Percentiles rank a stretch among this genome's conserved stretches.
Evolutionary conservation across 2,797 vertebrate genomes (phyloP).

Genomic region (Otolemur crassicaudatus): DNA sequence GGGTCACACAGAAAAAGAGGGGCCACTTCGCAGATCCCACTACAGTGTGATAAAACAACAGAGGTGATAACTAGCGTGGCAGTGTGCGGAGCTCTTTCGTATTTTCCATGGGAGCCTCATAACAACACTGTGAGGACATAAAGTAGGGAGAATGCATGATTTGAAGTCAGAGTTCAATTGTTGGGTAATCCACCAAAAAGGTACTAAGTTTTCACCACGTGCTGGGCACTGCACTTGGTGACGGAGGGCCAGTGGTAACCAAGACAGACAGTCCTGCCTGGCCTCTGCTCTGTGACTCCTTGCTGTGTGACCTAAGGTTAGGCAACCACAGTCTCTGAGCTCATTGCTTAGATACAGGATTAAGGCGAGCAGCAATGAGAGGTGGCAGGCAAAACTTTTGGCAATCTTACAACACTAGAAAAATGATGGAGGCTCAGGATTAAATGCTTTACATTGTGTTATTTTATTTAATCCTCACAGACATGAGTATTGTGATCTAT

Average conservation of each 20-base stretch:
- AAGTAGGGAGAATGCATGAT: neutral
- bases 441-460: neutral
- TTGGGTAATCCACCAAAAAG: neutral
- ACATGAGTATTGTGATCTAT: neutral
- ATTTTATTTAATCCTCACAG: neutral
- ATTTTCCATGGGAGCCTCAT: neutral
- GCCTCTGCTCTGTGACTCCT: neutral
- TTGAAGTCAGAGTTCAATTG: neutral
- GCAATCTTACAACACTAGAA: neutral
- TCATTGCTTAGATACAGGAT: neutral
- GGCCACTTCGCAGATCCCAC: no score
- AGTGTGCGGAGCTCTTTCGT: neutral
- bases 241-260: neutral
- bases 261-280: neutral
- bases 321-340: neutral
- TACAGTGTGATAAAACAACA: neutral
- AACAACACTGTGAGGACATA: neutral
- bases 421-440: neutral
- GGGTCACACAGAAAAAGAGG: neutral
- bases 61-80: neutral
- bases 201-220: neutral
- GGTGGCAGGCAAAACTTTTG: neutral
- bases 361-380: neutral
- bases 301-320: neutral
- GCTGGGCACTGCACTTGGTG: neutral